Base-by-base conservation (phyloP, 2,888 invertebrate genomes). In the Escarpia spicata region DNA sequence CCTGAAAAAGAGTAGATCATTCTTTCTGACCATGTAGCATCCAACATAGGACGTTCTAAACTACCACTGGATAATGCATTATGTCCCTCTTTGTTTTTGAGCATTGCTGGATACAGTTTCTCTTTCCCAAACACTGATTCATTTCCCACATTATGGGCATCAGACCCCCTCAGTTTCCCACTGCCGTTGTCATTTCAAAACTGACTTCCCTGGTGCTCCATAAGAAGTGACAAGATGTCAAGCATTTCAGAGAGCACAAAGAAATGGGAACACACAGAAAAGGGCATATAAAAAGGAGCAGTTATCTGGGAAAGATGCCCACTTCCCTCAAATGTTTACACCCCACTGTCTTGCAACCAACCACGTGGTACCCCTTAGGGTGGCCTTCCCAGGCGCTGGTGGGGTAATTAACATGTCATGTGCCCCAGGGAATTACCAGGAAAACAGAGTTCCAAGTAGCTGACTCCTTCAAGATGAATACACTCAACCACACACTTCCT, bases 401-500 rank as follows among this genome's bases (percentile, higher is more conserved):
- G 75, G 75, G 75, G 75, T 75, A 75, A 75, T 75, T 75, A 75
- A 75, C 75, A 19, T 2, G 3, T 75, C n/a, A 75, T 75, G 75
- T 26, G 19, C 75, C 26, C 75, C 19, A 75, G n/a, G 75, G 75
- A 75, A 26, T 75, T 75, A 75, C 75, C 75, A 75, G 75, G n/a
- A 75, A 75, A 75, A 26, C 75, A 75, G 75, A 75, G 75, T 75
- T 75, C 75, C 75, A 75, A 75, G 75, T 75, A 75, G 75, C 19
- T 37, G 75, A 75, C 75, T 75, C 75, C 75, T 75, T 19, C 75
- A 75, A 26, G 75, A 75, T 75, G 75, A 2, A 26, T 75, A 26
- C 19, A 75, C 26, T 75, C 75, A 75, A 26, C 75, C 75, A 75
- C 75, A 26, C 2, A 75, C 75, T 75, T 75, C 75, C 75, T 75